Percentiles rank a stretch among this genome's conserved stretches.
Conservation (phyloP, 2,797 vertebrate genomes). For the Euphonia xanthogaster region DNA sequence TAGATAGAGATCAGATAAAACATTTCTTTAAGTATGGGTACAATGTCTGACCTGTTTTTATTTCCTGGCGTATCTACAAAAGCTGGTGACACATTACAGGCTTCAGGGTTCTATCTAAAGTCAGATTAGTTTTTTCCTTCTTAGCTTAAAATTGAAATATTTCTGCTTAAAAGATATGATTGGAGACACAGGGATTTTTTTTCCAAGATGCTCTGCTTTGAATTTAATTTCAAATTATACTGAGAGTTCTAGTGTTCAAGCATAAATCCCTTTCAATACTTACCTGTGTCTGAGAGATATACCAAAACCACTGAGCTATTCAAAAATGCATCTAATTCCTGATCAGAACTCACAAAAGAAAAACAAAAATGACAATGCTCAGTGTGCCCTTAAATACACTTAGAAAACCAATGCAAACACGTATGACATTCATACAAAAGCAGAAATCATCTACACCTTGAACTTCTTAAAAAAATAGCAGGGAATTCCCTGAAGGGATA, state of each 20-base stretch:
- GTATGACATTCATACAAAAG: not conserved
- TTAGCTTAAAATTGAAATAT: conserved; percentile 13
- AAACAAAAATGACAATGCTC: not conserved
- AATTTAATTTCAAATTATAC: conserved; percentile 4
- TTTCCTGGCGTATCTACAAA: not conserved
- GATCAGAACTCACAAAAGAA: not conserved
- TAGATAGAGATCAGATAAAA: not conserved
- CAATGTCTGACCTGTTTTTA: not conserved
- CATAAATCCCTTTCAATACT: not conserved
- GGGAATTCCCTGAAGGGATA: not conserved
- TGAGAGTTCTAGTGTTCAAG: not conserved
- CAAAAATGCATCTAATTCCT: not conserved
- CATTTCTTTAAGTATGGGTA: not conserved
- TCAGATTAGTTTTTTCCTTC: not conserved
- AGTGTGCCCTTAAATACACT: not conserved
- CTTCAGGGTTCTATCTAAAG: not conserved
- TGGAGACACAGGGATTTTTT: not conserved
- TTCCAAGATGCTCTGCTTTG: not conserved
- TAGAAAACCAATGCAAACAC: not conserved
- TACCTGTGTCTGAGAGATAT: not conserved
- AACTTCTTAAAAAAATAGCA: conserved; percentile 13
- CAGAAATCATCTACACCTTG: not conserved
- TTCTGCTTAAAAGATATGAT: not conserved
- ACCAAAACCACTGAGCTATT: not conserved
- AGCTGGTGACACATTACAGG: not conserved